A percentile compares a stretch with the other conserved stretches of the same genome.
phyloP scores from a whole-genome alignment of 2,797 vertebrate genomes.

The Microhierax caerulescens region DNA sequence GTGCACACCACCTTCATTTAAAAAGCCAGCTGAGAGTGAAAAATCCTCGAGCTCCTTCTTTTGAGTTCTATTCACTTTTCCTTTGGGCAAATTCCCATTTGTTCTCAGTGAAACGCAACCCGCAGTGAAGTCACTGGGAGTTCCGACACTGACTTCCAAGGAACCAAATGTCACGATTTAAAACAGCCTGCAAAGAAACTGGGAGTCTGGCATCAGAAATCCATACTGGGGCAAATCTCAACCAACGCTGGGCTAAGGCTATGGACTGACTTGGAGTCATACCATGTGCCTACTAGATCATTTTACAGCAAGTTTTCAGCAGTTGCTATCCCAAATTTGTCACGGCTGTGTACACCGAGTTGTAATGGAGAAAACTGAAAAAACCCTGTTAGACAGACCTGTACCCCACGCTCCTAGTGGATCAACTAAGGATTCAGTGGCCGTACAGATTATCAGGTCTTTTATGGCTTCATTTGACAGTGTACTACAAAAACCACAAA shows the following conservation, averaged over 20 bases:
- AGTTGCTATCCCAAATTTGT: neutral
- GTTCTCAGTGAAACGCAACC: neutral
- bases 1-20: neutral
- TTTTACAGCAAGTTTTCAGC: neutral
- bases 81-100: neutral
- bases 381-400: neutral
- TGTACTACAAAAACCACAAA: neutral
- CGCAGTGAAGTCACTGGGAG: neutral
- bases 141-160: neutral
- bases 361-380: neutral
- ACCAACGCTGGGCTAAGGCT: neutral
- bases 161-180: neutral
- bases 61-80: neutral
- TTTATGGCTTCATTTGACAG: neutral
- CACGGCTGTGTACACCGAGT: neutral
- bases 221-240: neutral
- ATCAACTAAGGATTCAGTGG: neutral
- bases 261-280: neutral
- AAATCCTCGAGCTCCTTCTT: neutral
- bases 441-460: neutral
- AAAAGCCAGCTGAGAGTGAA: neutral
- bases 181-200: neutral
- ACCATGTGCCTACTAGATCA: accelerated
- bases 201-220: neutral
- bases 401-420: neutral